Base-by-base conservation (phyloP, 2,113 vertebrate genomes). In the Datnioides undecimradiatus region DNA sequence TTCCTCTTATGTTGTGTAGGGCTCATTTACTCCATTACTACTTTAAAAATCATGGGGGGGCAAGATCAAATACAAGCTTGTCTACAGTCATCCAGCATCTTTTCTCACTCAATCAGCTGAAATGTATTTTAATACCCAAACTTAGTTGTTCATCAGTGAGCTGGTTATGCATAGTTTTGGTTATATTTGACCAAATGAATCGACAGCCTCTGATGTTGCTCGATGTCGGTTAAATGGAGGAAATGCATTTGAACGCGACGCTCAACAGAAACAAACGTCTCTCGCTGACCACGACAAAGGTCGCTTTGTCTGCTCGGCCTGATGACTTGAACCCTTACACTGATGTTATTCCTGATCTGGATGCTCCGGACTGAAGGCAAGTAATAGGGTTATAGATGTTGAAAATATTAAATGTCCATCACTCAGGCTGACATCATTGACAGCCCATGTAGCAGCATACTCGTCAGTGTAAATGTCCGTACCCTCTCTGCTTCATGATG, bases 341-440 rank as follows among this genome's bases (percentile, higher is more conserved):
- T 76, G 66, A 77, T 86, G 76, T 71, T 51, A 3, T 69, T 70
- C 59, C 57, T 68, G 41, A 69, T 74, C 23, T 55, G 40, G 23
- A 67, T 14, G 21, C 54, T 59, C 31, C 25, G 25, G 31, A 63
- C 55, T 72, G 38, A 67, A 43, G 38, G 43, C 1, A 16, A 59
- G 55, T 67, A 57, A 79, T 54, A 45, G 19, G 11, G 52, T 80
- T 80, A 85, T 9, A 67, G 34, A 70, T 60, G 66, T 3, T 54
- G 14, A 38, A 69, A 38, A 52, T 27, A 23, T 23, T 69, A 79
- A 1, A 52, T 27, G 29, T 45, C 58, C 36, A 29, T 69, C 38
- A 75, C 19, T 80, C 52, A 66, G 38, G 27, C 13, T 29, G 38
- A 74, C 54, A 31, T 33, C 3, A 38, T 2, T 60, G 16, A 54